Evolutionary conservation across 1,140 invertebrate species (phyloP), one percentile per base, ranked within the genome.

Genomic region (Lepidurus arcticus): DNA sequence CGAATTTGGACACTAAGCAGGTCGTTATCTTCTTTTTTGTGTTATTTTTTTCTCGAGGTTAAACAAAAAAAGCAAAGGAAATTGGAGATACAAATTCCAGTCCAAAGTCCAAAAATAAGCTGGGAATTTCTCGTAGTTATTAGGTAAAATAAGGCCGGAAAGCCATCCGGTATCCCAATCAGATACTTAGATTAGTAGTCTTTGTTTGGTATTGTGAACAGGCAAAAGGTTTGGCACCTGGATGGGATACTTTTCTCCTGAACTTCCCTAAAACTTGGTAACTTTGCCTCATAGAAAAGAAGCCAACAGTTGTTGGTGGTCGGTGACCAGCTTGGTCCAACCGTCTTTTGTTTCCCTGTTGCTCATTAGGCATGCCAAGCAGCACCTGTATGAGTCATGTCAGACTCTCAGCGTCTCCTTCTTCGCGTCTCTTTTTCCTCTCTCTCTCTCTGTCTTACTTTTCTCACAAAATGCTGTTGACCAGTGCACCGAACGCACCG

Each of bases 301-400:
- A 13, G 53, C 53, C 16, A 65, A 9, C 53, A 9, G 53, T 65
- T 65, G 53, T 65, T 65, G 53, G 53, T 65, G 53, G 53, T 65
- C 53, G 53, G 53, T 65, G 53, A 65, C 53, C 53, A 65, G 53
- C 53, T 21, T n/a, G 21, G 53, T 34, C 34, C 34, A 34, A 34
- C 34, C 34, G 34, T 65, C 53, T 65, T 65, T 65, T 65, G 53
- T 65, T 65, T 65, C 53, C 53, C 53, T 65, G 9, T 65, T 65
- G n/a, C 53, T 65, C 53, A 65, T 65, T 65, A 65, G 53, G 16
- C 53, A 65, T 65, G 53, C 53, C 53, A 65, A 65, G 53, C 53
- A 65, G 53, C 53, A 65, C 53, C 53, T 65, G 53, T 65, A 65
- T 65, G 53, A 65, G 53, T 65, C 53, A 65, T 65, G 53, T 65